These are phyloP conservation scores for Holothuria scabra DNA, from an alignment of 53 echinoderm and acorn worm species.

Conservation along the genomic window DNA sequence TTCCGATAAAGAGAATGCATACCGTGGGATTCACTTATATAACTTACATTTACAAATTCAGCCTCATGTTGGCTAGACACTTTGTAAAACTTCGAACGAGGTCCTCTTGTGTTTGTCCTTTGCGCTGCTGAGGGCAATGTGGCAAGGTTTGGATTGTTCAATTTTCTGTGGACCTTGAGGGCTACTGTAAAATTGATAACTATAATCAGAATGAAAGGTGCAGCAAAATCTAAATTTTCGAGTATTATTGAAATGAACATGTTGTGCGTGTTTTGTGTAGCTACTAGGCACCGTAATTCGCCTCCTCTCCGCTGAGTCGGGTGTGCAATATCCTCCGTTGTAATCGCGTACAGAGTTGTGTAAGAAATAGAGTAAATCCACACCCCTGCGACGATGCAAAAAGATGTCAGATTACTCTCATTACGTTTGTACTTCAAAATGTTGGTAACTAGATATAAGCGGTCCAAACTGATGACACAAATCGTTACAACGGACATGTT, in stretches of 20 bases:
- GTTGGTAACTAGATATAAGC: slow-evolving; percentile 10
- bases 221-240: slow-evolving; percentile 21
- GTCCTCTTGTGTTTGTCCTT: no score
- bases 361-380: slow-evolving; percentile 8
- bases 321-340: slow-evolving; percentile 3
- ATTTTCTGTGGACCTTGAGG: background rate
- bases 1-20: no score
- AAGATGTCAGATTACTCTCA: background rate
- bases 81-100: no score
- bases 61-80: no score
- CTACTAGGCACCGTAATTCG: background rate
- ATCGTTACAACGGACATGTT: slow-evolving; percentile 43
- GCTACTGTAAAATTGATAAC: background rate
- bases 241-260: slow-evolving; percentile 1
- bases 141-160: background rate
- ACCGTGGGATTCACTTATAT: no score
- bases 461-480: slow-evolving; percentile 20
- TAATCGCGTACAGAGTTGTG: slow-evolving; percentile 8
- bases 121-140: no score
- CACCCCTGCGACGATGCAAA: background rate
- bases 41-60: no score
- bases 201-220: background rate
- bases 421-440: slow-evolving; percentile 8
- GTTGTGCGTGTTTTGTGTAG: slow-evolving; percentile 11
- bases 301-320: slow-evolving; percentile 6